Evolutionary conservation across 2,888 invertebrate species (phyloP).

Genomic region (Eupithecia centaureata): DNA sequence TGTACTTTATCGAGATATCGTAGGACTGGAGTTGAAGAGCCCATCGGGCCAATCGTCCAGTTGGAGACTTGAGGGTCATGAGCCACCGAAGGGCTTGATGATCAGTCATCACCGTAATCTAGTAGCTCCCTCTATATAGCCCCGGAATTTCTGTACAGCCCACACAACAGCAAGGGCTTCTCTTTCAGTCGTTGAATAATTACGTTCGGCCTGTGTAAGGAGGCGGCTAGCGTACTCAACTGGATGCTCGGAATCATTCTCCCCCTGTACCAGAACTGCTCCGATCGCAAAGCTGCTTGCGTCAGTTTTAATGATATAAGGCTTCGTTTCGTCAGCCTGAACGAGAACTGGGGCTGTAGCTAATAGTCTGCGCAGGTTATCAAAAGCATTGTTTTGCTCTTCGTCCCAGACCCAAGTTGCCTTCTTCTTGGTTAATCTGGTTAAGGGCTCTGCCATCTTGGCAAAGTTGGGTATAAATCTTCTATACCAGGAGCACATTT

Average conservation of each 20-base stretch:
- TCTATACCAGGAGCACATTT: conserved; percentile 25
- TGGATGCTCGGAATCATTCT: conserved; percentile 33
- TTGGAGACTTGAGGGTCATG: too few species aligned
- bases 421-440: conserved; percentile 20
- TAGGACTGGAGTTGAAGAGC: too few species aligned
- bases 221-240: conserved; percentile 46
- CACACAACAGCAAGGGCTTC: conserved; percentile 39
- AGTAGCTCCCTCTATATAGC: conserved; percentile 41
- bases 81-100: too few species aligned
- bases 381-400: conserved; percentile 15
- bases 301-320: too few species aligned
- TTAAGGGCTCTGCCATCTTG: conserved; percentile 16
- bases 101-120: too few species aligned
- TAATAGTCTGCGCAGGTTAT: neutral
- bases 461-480: conserved; percentile 26
- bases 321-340: too few species aligned
- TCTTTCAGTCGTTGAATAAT: conserved; percentile 53
- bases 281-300: too few species aligned
- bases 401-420: conserved; percentile 19
- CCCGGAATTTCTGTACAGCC: conserved; percentile 39
- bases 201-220: conserved; percentile 48
- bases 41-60: too few species aligned
- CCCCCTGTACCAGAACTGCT: too few species aligned
- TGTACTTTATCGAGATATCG: too few species aligned
- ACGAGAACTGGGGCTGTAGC: conserved; percentile 20